Percentiles rank a stretch among this genome's conserved stretches.
Conservation (phyloP, 2,113 vertebrate species). For the Glaucomys volans region DNA sequence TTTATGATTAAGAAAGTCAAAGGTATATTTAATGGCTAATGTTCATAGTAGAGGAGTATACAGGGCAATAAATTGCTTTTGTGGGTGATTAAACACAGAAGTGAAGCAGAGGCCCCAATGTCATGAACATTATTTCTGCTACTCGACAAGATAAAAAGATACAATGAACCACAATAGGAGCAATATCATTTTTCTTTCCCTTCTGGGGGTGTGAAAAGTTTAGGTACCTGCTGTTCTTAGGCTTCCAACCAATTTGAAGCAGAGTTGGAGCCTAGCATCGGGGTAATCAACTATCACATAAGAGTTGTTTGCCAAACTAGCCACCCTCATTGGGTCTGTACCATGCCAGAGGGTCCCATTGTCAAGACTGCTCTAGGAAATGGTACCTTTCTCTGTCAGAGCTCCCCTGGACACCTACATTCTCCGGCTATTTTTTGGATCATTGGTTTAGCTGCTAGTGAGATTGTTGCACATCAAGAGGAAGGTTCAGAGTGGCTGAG, state of each 20-base stretch:
- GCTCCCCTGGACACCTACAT: background rate
- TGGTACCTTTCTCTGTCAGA: background rate
- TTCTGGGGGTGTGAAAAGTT: slow-evolving; percentile 65
- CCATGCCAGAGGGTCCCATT: background rate
- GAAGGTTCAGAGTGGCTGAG: background rate
- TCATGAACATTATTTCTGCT: slow-evolving; percentile 79
- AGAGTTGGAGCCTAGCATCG: background rate
- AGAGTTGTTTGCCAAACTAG: background rate
- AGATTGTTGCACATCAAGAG: background rate
- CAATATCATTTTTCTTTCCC: slow-evolving; percentile 47
- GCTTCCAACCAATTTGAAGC: slow-evolving; percentile 44
- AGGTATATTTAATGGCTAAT: slow-evolving; percentile 87
- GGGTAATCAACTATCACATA: background rate
- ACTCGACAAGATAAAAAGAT: slow-evolving; percentile 79
- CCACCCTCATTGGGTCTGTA: background rate
- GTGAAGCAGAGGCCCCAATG: slow-evolving; percentile 80
- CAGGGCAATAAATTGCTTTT: slow-evolving; percentile 85
- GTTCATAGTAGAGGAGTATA: slow-evolving; percentile 83
- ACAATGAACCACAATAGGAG: slow-evolving; percentile 43
- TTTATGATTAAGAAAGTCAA: slow-evolving; percentile 89
- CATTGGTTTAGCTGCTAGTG: background rate
- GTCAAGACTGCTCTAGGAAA: background rate
- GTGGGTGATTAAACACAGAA: slow-evolving; percentile 85
- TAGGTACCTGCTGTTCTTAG: slow-evolving; percentile 44
- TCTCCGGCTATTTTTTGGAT: background rate